Evolutionary conservation across 2,797 vertebrate genomes (phyloP).

Genomic region (Malacoctenus gilli): DNA sequence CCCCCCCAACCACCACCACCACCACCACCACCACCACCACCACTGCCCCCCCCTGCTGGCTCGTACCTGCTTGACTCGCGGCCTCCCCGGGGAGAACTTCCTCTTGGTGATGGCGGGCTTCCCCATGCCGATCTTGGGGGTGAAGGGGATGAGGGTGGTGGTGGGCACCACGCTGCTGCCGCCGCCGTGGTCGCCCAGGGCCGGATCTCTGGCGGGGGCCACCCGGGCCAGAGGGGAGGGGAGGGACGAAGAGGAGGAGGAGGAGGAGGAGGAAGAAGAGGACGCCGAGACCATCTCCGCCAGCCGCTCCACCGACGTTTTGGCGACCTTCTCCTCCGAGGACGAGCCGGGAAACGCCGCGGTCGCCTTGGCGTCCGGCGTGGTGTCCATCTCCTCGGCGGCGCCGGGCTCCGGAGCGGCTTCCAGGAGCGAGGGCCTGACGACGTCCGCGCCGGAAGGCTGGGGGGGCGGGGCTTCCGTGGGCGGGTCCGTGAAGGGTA

Average conservation of each 20-base stretch:
- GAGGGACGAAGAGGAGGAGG: slow-evolving; percentile 56
- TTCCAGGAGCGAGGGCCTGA: slow-evolving; percentile 58
- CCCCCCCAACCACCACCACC: too few relatives aligned
- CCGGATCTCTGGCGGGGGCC: slow-evolving; percentile 57
- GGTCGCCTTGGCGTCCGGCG: slow-evolving; percentile 74
- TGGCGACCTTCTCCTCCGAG: slow-evolving; percentile 81
- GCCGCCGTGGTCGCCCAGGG: slow-evolving; percentile 71
- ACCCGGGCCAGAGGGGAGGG: slow-evolving; percentile 60
- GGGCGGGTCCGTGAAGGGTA: slow-evolving; percentile 75
- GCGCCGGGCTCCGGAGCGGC: slow-evolving; percentile 50
- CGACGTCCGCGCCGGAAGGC: slow-evolving; percentile 59
- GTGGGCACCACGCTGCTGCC: slow-evolving; percentile 78
- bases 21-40: too few relatives aligned
- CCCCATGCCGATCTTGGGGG: slow-evolving; percentile 97
- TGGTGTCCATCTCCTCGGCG: slow-evolving; percentile 72
- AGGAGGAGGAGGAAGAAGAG: slow-evolving; percentile 50
- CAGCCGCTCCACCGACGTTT: slow-evolving; percentile 78
- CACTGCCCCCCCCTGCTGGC: too few relatives aligned
- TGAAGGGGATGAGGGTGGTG: slow-evolving; percentile 89
- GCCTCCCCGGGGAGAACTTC: slow-evolving; percentile 95
- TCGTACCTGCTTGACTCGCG: slow-evolving; percentile 93
- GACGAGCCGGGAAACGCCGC: slow-evolving; percentile 78
- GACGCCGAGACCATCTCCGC: slow-evolving; percentile 74
- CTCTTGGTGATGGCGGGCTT: slow-evolving; percentile 97
- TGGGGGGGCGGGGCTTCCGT: slow-evolving; percentile 75